These are phyloP conservation scores for Sula dactylatra DNA, from an alignment of 2,113 vertebrate species.

Conservation along the genomic window DNA sequence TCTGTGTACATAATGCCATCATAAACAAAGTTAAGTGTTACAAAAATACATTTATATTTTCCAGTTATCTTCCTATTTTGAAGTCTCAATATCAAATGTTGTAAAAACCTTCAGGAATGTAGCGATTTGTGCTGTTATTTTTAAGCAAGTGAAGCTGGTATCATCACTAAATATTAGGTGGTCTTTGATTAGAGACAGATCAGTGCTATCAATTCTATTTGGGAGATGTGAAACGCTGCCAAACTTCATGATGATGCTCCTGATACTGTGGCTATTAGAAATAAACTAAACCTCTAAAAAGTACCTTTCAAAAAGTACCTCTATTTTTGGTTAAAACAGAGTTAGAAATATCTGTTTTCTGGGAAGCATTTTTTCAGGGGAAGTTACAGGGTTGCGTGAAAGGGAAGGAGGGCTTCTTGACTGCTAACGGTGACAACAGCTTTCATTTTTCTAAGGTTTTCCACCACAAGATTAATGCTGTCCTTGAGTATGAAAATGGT, in stretches of 20 bases:
- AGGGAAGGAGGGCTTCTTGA: neutral
- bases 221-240: neutral
- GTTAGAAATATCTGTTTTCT: neutral
- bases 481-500: neutral
- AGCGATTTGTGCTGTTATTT: neutral
- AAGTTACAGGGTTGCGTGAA: neutral
- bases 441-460: neutral
- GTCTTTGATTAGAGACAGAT: neutral
- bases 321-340: neutral
- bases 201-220: neutral
- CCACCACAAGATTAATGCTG: neutral
- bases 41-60: neutral
- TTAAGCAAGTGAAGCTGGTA: neutral
- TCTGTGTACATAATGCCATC: neutral
- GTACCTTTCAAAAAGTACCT: neutral
- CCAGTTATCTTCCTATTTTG: neutral
- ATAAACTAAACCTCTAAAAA: neutral
- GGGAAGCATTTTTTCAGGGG: neutral
- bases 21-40: neutral
- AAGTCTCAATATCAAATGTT: neutral
- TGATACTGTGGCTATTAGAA: neutral
- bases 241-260: neutral
- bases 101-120: neutral
- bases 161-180: neutral
- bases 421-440: neutral